Base-by-base conservation (phyloP, 2,113 vertebrate species). In the Mixornis gularis region DNA sequence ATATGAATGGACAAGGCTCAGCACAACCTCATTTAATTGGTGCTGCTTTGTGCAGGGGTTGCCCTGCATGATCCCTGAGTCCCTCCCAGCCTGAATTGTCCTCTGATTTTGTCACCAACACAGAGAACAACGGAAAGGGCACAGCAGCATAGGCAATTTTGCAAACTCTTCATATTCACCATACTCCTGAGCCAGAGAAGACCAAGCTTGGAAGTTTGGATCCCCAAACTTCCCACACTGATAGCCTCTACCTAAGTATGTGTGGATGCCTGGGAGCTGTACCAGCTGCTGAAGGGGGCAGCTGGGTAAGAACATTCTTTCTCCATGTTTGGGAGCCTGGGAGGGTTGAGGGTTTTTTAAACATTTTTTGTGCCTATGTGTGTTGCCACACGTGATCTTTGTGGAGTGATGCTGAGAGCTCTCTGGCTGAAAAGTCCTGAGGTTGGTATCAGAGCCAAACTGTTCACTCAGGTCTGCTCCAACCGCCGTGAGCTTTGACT, bases 341-440 rank as follows among this genome's bases (percentile, higher is more conserved):
- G 8, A 63, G 12, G 25, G 10, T 27, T 76, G 66, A 30, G 40
- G 17, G n/a, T 0, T 30, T 80, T 73, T 68, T 4, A 55, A 52
- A 20, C 8, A 36, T 41, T 62, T 64, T n/a, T 29, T 66, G 44
- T 83, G 21, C 9, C 13, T 0, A 0, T 11, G 34, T 52, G 12
- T 29, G 16, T 83, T 78, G 29, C 21, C 22, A 56, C 0, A 0
- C 29, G 5, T 44, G 41, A 44, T 48, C 44, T 58, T 77, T 58
- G 38, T 15, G 6, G n/a, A 27, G 12, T 46, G 53, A 27, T 4
- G 6, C 49, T 71, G 76, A 64, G 58, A 19, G 36, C 3, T 79
- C 22, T 34, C 38, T 59, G 60, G 34, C 34, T 87, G 44, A 46
- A 43, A 56, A 72, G 27, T 36, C 53, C 49, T 32, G 63, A 81